phyloP scores from a whole-genome alignment of 2,888 invertebrate species.

The Chalcis sispes region DNA sequence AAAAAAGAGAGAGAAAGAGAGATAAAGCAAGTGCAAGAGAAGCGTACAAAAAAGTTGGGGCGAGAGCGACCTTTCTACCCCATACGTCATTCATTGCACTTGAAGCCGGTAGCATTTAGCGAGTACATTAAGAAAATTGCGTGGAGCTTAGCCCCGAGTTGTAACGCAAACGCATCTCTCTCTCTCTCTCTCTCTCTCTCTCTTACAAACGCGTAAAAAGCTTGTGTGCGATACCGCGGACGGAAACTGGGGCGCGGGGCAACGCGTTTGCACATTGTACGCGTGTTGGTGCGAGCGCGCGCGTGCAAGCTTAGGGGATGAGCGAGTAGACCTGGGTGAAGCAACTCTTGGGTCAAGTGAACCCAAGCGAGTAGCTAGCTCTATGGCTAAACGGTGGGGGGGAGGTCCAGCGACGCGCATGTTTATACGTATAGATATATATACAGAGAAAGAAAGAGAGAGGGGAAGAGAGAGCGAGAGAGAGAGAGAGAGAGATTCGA shows the following conservation, averaged over 20 bases:
- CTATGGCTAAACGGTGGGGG: too few species aligned
- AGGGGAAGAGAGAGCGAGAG: too few species aligned
- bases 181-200: too few species aligned
- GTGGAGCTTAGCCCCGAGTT: too few species aligned
- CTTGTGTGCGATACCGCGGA: neutral
- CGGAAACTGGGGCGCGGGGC: conserved; percentile 41
- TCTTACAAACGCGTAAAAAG: too few species aligned
- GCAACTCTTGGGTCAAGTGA: conserved; percentile 71
- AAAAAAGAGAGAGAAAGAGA: too few species aligned
- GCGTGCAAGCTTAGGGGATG: neutral
- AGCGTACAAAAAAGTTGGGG: neutral
- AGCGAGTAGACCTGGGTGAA: neutral
- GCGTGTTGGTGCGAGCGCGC: neutral
- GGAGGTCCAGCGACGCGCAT: conserved; percentile 47
- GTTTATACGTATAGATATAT: too few species aligned
- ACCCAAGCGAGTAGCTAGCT: conserved; percentile 65
- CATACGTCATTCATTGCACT: conserved; percentile 33
- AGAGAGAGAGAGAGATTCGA: too few species aligned
- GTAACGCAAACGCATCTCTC: too few species aligned
- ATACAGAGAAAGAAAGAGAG: too few species aligned
- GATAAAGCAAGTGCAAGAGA: neutral
- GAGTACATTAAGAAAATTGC: conserved; percentile 76
- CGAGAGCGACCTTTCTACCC: neutral
- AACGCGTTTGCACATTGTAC: neutral
- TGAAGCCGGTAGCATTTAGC: conserved; percentile 66